A percentile compares a stretch with the other conserved stretches of the same genome.
These are phyloP conservation scores for Sebastes oblongus DNA, from an alignment of 2,797 vertebrate genomes.

Conservation along the genomic window DNA sequence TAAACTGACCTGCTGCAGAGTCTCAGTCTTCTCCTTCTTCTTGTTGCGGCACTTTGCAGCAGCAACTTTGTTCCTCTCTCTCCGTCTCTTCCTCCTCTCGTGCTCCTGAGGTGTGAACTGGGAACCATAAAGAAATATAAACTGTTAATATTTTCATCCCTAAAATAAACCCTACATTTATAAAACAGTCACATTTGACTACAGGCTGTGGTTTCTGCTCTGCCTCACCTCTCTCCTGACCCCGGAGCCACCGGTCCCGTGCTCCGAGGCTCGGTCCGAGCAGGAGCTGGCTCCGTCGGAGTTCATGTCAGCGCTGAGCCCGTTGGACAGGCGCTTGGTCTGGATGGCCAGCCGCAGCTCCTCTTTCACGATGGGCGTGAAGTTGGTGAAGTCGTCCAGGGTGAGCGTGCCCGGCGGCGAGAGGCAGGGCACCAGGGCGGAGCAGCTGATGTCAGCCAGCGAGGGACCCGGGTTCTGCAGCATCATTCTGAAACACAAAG, in stretches of 20 bases:
- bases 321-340: constrained; percentile 86
- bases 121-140: background rate
- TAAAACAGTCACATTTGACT: no score
- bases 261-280: constrained; percentile 70
- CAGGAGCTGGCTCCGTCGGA: constrained; percentile 82
- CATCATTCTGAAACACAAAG: constrained; percentile 87
- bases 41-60: constrained; percentile 97
- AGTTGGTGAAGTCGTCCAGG: constrained; percentile 93
- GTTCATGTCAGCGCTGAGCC: constrained; percentile 81
- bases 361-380: constrained; percentile 93
- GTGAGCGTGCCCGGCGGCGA: constrained; percentile 90
- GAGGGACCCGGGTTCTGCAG: constrained; percentile 92
- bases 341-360: constrained; percentile 94
- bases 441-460: constrained; percentile 92
- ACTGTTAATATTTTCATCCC: background rate
- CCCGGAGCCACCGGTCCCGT: accelerated
- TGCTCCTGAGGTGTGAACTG: constrained; percentile 84
- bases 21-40: constrained; percentile 96
- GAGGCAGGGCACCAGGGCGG: constrained; percentile 93
- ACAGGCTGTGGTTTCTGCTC: no score
- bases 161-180: background rate
- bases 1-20: constrained; percentile 87
- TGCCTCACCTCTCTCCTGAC: constrained; percentile 73
- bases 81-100: constrained; percentile 90
- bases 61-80: constrained; percentile 96